Conservation (phyloP, 2,797 vertebrate species). For the Psittacula echo region DNA sequence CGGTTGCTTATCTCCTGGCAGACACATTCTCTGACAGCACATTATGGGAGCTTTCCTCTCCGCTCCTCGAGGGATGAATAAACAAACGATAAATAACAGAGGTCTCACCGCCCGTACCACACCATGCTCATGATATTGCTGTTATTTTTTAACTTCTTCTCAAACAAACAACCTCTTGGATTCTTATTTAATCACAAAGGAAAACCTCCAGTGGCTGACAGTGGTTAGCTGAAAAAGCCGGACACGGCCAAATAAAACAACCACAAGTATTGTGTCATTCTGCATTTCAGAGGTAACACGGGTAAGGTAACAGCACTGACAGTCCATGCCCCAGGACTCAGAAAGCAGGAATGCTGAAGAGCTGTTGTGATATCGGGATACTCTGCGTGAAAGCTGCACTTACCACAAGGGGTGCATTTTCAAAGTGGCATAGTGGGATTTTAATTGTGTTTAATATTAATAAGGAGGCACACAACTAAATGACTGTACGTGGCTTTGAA, state of each 20-base stretch:
- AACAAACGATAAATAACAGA: slow-evolving; percentile 17
- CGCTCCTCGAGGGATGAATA: neutral
- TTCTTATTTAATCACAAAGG: slow-evolving; percentile 7
- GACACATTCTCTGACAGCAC: neutral
- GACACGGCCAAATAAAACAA: neutral
- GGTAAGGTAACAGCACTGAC: neutral
- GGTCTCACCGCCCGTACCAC: neutral
- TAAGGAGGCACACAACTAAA: slow-evolving; percentile 28
- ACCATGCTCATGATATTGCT: neutral
- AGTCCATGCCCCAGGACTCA: neutral
- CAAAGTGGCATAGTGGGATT: neutral
- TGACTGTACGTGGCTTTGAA: neutral
- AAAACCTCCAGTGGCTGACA: neutral
- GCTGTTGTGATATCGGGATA: neutral
- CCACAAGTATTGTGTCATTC: accelerated
- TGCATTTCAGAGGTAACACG: neutral
- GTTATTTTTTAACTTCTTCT: neutral
- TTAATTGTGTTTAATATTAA: slow-evolving; percentile 27
- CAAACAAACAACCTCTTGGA: neutral
- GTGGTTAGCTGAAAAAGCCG: neutral
- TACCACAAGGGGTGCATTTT: neutral
- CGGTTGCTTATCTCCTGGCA: neutral
- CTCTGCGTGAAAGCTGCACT: neutral
- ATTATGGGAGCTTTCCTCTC: neutral
- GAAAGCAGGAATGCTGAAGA: neutral